A percentile compares a stretch with the other conserved stretches of the same genome.
Evolutionary conservation across 2,888 invertebrate species (phyloP).

Genomic region (Villa cingulata): DNA sequence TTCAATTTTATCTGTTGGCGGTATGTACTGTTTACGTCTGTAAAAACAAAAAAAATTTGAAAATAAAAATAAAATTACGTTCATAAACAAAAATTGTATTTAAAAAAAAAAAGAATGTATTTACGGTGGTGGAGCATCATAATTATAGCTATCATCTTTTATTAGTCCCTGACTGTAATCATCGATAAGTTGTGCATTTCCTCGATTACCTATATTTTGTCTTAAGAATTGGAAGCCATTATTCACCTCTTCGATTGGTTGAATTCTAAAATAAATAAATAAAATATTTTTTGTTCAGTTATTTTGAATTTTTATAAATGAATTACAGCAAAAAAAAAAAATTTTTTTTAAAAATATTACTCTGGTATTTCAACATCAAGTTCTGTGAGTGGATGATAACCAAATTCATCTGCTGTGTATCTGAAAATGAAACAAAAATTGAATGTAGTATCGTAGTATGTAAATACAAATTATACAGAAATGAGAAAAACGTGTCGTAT

Average conservation of each 20-base stretch:
- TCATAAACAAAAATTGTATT: no score
- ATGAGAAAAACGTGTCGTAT: no score
- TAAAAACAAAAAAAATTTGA: background rate
- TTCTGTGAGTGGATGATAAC: slow-evolving; percentile 36
- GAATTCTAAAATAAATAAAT: background rate
- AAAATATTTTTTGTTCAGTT: background rate
- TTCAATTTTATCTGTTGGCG: background rate
- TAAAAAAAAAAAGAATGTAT: background rate
- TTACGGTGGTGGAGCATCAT: slow-evolving; percentile 1
- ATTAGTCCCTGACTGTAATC: slow-evolving; percentile 25
- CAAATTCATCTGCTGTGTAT: slow-evolving; percentile 35
- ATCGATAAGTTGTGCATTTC: slow-evolving; percentile 28
- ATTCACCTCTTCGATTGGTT: background rate
- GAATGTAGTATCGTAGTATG: no score
- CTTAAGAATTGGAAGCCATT: slow-evolving; percentile 31
- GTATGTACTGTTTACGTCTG: background rate
- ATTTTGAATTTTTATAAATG: no score
- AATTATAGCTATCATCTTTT: slow-evolving; percentile 1
- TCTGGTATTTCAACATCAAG: slow-evolving; percentile 33
- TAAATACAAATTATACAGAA: no score
- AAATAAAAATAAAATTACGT: no score
- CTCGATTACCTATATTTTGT: slow-evolving; percentile 24
- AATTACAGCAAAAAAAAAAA: background rate
- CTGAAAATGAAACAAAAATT: slow-evolving; percentile 11
- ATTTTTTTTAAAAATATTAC: slow-evolving; percentile 4